Evolutionary conservation across 1,140 invertebrate species (phyloP), one percentile per base, ranked within the genome.

Genomic region (Bombus breviceps): DNA sequence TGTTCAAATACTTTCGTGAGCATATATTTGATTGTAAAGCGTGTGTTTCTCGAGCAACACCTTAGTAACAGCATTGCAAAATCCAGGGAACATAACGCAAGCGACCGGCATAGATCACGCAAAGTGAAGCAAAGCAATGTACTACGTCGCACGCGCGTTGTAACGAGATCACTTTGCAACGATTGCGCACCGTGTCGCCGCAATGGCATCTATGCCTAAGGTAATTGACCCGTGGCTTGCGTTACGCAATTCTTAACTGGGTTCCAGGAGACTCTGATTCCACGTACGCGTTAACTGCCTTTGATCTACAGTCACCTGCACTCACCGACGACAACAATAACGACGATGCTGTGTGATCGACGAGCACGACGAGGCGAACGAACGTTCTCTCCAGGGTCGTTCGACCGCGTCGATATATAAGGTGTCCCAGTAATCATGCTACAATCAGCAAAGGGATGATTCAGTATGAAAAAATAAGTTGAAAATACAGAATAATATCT

Each of bases 161-260:
- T 84, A 91, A 90, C 75, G 89, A 91, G 89, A 91, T 91, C 89
- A 88, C 81, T 82, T 90, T 88, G 89, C 89, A 78, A 80, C 80
- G 83, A 62, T 62, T 90, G 78, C 85, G n/a, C 81, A 69, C 69
- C 76, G 59, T 53, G 47, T 85, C 76, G 85, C 80, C 71, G 89
- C 89, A 90, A 90, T 88, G 86, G 89, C 86, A 90, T 90, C 89
- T 73, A 72, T 69, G 84, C 84, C 79, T 85, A 84, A 86, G 90
- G 90, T 91, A 86, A 88, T 88, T 86, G 90, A 91, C 90, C 89
- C 64, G 81, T 76, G 59, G 81, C 74, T 69, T 53, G 79, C 66
- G 77, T 91, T 91, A 91, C 90, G 90, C 90, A 91, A 91, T 91
- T 88, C 85, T 90, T 89, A 91, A 89, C 90, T 76, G 79, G 83